Percentiles rank a stretch among this genome's conserved stretches.
Evolutionary conservation across 2,797 vertebrate species (phyloP).

Genomic region (Malacoctenus gilli): DNA sequence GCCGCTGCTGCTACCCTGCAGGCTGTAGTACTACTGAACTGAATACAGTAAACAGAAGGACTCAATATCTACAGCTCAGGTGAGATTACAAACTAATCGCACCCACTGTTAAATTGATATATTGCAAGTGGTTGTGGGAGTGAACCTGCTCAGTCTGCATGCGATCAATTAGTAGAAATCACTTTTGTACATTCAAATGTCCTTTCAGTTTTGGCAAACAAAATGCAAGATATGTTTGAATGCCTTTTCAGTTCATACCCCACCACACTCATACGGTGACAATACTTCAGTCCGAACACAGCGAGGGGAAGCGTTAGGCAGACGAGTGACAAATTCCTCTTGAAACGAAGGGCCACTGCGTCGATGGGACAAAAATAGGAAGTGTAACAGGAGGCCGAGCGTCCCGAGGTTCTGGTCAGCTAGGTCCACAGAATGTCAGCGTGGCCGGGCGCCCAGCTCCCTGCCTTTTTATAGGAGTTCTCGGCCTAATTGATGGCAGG

Average conservation of each 20-base stretch:
- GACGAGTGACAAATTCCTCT: slow-evolving; percentile 31
- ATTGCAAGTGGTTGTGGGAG: background rate
- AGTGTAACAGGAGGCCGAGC: slow-evolving; percentile 62
- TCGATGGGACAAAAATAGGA: slow-evolving; percentile 69
- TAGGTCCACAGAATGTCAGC: slow-evolving; percentile 60
- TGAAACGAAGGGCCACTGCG: slow-evolving; percentile 25
- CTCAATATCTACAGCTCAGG: too few relatives aligned
- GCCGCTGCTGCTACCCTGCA: slow-evolving; percentile 13
- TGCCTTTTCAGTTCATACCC: too few relatives aligned
- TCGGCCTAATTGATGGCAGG: slow-evolving; percentile 46
- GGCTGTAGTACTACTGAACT: slow-evolving; percentile 17
- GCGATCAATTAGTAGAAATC: too few relatives aligned
- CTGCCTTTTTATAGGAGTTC: slow-evolving; percentile 51
- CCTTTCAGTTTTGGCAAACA: too few relatives aligned
- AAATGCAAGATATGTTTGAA: too few relatives aligned
- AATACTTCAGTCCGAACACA: background rate
- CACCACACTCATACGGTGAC: background rate
- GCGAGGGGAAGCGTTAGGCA: slow-evolving; percentile 6
- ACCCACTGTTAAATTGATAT: slow-evolving; percentile 5
- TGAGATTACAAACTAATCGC: slow-evolving; percentile 3
- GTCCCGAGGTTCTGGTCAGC: slow-evolving; percentile 64
- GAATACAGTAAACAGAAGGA: slow-evolving; percentile 15
- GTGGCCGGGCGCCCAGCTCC: slow-evolving; percentile 56
- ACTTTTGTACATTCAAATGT: too few relatives aligned
- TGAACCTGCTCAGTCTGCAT: too few relatives aligned